Evolutionary conservation across 1,140 invertebrate species (phyloP), one percentile per base, ranked within the genome.

Genomic region (Eriosoma lanigerum): DNA sequence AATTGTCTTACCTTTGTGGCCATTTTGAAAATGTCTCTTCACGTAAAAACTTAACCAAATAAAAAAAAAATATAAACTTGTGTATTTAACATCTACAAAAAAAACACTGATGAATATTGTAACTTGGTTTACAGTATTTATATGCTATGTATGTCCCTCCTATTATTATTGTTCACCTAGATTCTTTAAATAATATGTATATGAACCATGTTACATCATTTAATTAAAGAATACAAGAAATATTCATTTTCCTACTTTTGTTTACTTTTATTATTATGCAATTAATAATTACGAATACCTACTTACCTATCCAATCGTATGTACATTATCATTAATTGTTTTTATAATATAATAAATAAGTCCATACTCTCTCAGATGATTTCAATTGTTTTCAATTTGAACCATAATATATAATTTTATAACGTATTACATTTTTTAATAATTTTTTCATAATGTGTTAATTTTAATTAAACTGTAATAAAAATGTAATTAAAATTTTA

Each of bases 121-220:
- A 50, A 50, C 21, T 50, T 70, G 26, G 66, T 19, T 70, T 26
- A 15, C 44, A 26, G 44, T 70, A 26, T 70, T 50, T 70, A 70
- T 70, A 70, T 44, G 21, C 24, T 19, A 2, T 2, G 1, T 48
- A 46, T 3, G 17, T 70, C 21, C 66, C 44, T 50, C 15, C 15
- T 21, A 26, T 50, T 50, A 8, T 48, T n/a, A 17, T 46, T 3
- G 32, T 70, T 70, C 44, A 26, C 66, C 24, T 70, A 24, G 64
- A 46, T 66, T 21, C 32, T 21, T 46, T 15, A 12, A 66, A 17
- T 66, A 46, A 13, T 44, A 66, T 46, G 21, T 12, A 21, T 21
- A 1, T 6, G 21, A 50, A 50, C 8, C 8, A 38, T n/a, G n/a
- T 70, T 70, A 50, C 66, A 26, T 70, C 66, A 70, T 12, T 10